phyloP scores from a whole-genome alignment of 2,888 invertebrate genomes.

The Oxytorus armatus region DNA sequence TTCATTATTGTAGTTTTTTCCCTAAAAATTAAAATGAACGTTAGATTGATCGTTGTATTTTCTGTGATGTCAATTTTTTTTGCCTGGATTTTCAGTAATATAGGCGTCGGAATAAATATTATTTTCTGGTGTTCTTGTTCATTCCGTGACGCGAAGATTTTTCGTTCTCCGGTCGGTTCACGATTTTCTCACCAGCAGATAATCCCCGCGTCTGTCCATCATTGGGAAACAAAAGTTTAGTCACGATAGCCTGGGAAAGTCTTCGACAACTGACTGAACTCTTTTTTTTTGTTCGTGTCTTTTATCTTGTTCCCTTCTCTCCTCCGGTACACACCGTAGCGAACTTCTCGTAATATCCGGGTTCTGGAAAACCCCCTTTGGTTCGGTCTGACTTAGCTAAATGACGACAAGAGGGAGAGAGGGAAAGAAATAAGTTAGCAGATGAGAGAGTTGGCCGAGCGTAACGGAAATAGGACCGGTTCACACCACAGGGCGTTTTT shows the following conservation, averaged over 20 bases:
- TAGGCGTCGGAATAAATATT: background rate
- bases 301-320: slow-evolving; percentile 28
- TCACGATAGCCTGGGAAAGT: slow-evolving; percentile 61
- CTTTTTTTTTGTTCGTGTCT: slow-evolving; percentile 25
- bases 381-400: slow-evolving; percentile 62
- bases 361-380: slow-evolving; percentile 18
- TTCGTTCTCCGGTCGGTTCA: slow-evolving; percentile 29
- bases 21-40: too few species aligned
- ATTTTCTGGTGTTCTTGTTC: background rate
- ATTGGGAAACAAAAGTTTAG: slow-evolving; percentile 36
- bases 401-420: slow-evolving; percentile 35
- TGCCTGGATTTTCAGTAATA: slow-evolving; percentile 4
- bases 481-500: slow-evolving; percentile 17
- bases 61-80: too few species aligned
- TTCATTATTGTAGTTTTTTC: too few species aligned
- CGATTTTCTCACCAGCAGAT: slow-evolving; percentile 41
- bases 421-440: background rate
- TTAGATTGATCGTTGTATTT: too few species aligned
- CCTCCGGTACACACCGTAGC: slow-evolving; percentile 24
- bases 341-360: slow-evolving; percentile 42
- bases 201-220: background rate
- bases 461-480: slow-evolving; percentile 49
- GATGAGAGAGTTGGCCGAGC: slow-evolving; percentile 60
- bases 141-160: slow-evolving; percentile 35
- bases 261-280: slow-evolving; percentile 42